Percentiles rank a stretch among this genome's conserved stretches.
phyloP scores from a whole-genome alignment of 2,888 invertebrate genomes.

The Entomobrya multifasciata region DNA sequence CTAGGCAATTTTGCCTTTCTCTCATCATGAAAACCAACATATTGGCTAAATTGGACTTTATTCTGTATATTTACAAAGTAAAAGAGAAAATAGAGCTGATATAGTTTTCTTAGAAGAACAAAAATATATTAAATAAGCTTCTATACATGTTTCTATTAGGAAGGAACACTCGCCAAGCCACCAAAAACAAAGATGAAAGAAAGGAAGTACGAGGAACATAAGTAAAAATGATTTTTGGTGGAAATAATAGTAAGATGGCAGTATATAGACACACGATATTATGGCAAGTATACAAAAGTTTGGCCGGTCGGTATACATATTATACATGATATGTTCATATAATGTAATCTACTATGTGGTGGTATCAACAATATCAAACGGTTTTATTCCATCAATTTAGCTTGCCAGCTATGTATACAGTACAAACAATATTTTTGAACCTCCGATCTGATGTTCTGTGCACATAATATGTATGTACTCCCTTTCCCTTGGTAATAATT shows the following conservation, averaged over 20 bases:
- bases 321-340: not conserved
- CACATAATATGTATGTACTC: not conserved
- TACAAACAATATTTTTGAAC: constrained; percentile 30
- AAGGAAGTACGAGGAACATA: constrained; percentile 45
- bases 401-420: constrained; percentile 41
- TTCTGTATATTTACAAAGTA: not conserved
- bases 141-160: not conserved
- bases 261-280: no score
- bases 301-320: not conserved
- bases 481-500: not conserved
- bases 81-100: not conserved
- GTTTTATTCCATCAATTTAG: constrained; percentile 47
- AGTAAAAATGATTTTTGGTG: constrained; percentile 60
- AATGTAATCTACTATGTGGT: not conserved
- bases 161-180: constrained; percentile 4
- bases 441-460: not conserved
- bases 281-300: no score
- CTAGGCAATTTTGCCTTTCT: constrained; percentile 62
- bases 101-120: constrained; percentile 2
- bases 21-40: constrained; percentile 63
- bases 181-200: constrained; percentile 54
- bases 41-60: constrained; percentile 67
- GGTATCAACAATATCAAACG: not conserved
- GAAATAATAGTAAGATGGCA: constrained; percentile 41
- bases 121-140: not conserved